Evolutionary conservation across 1,140 invertebrate genomes (phyloP), one percentile per base, ranked within the genome.

Genomic region (Drosophila pachea): DNA sequence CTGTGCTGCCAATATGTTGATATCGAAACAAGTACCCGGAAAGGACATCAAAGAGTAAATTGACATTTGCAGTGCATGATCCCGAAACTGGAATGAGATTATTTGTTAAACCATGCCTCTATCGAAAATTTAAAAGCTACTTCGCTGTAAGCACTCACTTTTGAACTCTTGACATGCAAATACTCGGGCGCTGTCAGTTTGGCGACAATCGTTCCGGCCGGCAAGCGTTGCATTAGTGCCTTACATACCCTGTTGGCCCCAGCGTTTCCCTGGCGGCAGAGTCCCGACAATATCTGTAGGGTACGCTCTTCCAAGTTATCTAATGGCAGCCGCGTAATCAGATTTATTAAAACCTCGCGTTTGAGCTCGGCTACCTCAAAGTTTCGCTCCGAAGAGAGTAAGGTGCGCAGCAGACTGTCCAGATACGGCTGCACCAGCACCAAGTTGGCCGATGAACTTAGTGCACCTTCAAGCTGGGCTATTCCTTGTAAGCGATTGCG

Each of bases 1-100:
- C 68, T 91, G 90, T 11, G 89, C 84, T 33, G 93, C 92, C 8
- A 95, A 90, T 7, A 90, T 90, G 9, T 90, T 87, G 22, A 95
- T 91, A 89, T 95, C 94, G 87, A 97, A 94, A 59, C 95, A 94
- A 43, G 93, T 94, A 79, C 94, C 94, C 4, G 95, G 95, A 89
- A 95, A 96, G 16, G 94, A 94, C 69, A 95, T 91, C 45, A 95
- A 87, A 4, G 94, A 93, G 63, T 93, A 95, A 66, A 95, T 95
- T 22, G 95, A 90, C 65, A 95, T 92, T 87, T 96, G 94, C 14
- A 96, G 84, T 1, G 94, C 92, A 77, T 95, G 95, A 90, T 96
- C 94, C 65, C 95, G 90, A 53, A 94, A 92, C 91, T 94, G 11
- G 12, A 36, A 2, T 14, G 3, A 35, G 7, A 11, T 8, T 12